These are phyloP conservation scores for Drosophila rhopaloa DNA, from an alignment of 1,140 invertebrate species.

Conservation along the genomic window DNA sequence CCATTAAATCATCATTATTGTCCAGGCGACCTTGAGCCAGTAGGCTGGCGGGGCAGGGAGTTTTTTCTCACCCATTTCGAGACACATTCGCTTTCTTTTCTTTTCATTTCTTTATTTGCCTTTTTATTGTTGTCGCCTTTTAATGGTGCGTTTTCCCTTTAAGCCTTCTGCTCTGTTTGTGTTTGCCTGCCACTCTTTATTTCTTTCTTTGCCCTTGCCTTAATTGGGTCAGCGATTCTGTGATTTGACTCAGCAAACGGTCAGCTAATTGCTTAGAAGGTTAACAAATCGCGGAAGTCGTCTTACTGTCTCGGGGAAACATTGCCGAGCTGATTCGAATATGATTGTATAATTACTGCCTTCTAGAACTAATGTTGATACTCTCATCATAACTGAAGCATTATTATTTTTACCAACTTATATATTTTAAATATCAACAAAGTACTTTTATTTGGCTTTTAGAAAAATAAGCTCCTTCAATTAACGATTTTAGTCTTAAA, in stretches of 20 bases:
- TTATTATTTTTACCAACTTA: too few species aligned
- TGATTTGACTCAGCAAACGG: slow-evolving; percentile 46
- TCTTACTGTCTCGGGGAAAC: background rate
- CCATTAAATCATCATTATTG: slow-evolving; percentile 84
- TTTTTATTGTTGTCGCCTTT: slow-evolving; percentile 70
- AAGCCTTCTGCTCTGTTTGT: slow-evolving; percentile 41
- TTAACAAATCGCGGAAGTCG: background rate
- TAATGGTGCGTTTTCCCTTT: slow-evolving; percentile 64
- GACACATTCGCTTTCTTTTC: slow-evolving; percentile 67
- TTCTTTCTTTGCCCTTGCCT: slow-evolving; percentile 25
- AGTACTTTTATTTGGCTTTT: too few species aligned
- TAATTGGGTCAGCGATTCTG: slow-evolving; percentile 55
- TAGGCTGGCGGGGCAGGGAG: slow-evolving; percentile 34
- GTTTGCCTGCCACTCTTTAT: slow-evolving; percentile 6
- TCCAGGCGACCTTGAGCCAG: slow-evolving; percentile 73
- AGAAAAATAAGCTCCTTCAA: too few species aligned
- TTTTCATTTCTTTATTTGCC: slow-evolving; percentile 64
- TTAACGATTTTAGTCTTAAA: too few species aligned
- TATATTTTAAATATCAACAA: too few species aligned
- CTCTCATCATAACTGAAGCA: too few species aligned
- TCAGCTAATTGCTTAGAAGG: slow-evolving; percentile 36
- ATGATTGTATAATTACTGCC: too few species aligned
- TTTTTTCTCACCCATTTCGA: slow-evolving; percentile 61
- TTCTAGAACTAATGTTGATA: too few species aligned
- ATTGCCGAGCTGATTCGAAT: background rate